Evolutionary conservation across 2,797 vertebrate species (phyloP).

Genomic region (Aphelocoma californica): DNA sequence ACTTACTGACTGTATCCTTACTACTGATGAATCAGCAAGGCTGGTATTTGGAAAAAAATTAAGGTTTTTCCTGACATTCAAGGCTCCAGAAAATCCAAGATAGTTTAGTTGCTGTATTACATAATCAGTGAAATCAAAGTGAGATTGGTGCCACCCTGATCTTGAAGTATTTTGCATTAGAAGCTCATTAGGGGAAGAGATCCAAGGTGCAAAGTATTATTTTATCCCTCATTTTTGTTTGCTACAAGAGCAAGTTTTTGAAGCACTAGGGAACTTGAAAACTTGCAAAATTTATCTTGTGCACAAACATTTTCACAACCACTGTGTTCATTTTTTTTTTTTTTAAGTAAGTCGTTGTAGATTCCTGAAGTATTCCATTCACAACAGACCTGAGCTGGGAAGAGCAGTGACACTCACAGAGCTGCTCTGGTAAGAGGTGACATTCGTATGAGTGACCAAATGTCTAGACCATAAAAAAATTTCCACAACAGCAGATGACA

Average conservation of each 20-base stretch:
- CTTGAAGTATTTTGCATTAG: neutral
- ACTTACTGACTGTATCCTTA: neutral
- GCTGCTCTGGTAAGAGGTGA: neutral
- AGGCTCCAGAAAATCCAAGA: neutral
- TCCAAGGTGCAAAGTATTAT: neutral
- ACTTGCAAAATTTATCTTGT: neutral
- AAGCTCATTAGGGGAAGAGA: neutral
- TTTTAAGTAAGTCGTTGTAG: neutral
- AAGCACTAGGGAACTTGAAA: neutral
- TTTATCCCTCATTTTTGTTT: neutral
- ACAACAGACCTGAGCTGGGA: neutral
- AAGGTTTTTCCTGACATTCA: neutral
- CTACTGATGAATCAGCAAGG: neutral
- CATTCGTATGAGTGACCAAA: neutral
- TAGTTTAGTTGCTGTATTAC: rapidly evolving
- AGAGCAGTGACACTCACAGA: neutral
- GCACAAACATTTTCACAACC: neutral
- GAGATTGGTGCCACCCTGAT: neutral
- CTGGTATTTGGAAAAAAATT: neutral
- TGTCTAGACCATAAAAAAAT: neutral
- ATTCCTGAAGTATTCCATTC: neutral
- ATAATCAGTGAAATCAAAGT: neutral
- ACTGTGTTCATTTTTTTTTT: too few relatives aligned
- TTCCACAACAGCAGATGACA: neutral
- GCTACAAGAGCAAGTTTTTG: neutral